Evolutionary conservation across 2,797 vertebrate genomes (phyloP), one percentile per base, ranked within the genome.

Genomic region (Sebastes diaconus): DNA sequence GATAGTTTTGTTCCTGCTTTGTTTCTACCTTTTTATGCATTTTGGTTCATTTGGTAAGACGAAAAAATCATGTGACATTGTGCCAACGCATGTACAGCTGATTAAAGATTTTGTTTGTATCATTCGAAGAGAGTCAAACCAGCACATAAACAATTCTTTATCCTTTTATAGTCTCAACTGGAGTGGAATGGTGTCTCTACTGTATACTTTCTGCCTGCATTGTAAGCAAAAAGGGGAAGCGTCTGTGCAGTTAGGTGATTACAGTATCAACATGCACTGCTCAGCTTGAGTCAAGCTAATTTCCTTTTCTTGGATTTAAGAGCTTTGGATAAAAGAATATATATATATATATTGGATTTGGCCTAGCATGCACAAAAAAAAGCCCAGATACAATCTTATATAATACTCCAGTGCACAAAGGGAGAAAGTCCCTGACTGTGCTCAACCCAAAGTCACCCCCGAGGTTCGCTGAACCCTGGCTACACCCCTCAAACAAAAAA

Each of bases 41-140:
- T 65, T 25, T 75, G 59, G 27, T 80, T 86, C 18, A 34, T 87
- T 88, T 84, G 68, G 1, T 24, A 32, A 32, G 30, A 32, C 3
- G 30, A 24, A 29, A 24, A 29, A 30, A 68, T 57, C 14, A 29
- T 61, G 54, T 90, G 72, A 81, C 77, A 75, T 88, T 87, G 87
- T 90, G 81, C 87, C 91, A 90, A 90, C 89, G 82, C 90, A 93
- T 94, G 85, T 86, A 73, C 72, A 88, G 71, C 71, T 79, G 71
- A 90, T 90, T 83, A 88, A 92, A 88, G 67, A 79, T 80, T 82
- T 80, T 81, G 68, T 90, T 91, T 89, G 68, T 84, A 75, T 83
- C 69, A 82, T 87, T 74, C 74, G 27, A 83, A 69, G 18, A 82
- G 52, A 81, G 42, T 83, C 29, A 24, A 67, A 34, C 42, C 36